Evolutionary conservation across 2,113 vertebrate genomes (phyloP).

Genomic region (Cathartes aura): DNA sequence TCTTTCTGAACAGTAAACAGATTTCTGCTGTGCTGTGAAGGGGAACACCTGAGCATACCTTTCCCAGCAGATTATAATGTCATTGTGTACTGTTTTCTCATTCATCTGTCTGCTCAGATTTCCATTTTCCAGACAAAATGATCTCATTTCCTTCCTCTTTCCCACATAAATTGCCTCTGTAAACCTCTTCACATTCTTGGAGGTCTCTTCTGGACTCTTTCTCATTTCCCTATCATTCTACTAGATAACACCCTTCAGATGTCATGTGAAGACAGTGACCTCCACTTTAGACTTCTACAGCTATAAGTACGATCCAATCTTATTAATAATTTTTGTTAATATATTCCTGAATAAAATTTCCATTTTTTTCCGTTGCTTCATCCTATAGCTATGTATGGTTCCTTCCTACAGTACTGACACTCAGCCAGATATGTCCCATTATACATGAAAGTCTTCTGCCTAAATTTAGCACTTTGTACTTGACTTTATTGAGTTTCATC

Average conservation of each 20-base stretch:
- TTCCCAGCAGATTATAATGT: background rate
- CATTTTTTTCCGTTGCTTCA: fast-evolving
- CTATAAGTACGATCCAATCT: background rate
- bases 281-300: background rate
- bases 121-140: background rate
- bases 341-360: background rate
- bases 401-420: background rate
- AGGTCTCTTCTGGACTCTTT: background rate
- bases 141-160: background rate
- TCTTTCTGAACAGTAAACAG: background rate
- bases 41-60: background rate
- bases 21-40: background rate
- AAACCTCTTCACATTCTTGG: background rate
- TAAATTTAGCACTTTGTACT: background rate
- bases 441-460: background rate
- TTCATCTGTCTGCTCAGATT: background rate
- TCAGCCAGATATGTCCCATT: background rate
- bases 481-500: background rate
- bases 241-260: background rate
- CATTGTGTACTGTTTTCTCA: background rate
- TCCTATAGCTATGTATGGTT: background rate
- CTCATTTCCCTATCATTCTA: background rate
- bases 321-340: background rate
- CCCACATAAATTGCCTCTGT: background rate
- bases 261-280: background rate